Percentiles rank a stretch among this genome's conserved stretches.
phyloP scores from a whole-genome alignment of 2,797 vertebrate species.

The Ciconia nigra region DNA sequence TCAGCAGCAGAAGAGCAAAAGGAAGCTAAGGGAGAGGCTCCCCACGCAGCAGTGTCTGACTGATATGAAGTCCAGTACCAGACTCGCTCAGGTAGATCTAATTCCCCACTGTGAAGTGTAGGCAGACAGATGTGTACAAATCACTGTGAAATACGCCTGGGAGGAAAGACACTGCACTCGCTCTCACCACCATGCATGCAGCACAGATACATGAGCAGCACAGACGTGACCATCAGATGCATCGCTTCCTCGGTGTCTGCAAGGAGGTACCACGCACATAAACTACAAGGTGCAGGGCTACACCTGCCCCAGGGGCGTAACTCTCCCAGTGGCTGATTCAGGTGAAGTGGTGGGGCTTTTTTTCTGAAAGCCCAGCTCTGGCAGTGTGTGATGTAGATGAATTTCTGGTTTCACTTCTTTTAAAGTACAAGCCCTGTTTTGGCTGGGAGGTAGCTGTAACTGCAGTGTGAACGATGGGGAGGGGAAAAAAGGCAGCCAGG shows the following conservation, averaged over 20 bases:
- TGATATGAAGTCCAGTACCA: not conserved
- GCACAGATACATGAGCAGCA: not conserved
- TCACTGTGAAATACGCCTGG: not conserved
- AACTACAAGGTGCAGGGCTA: not conserved
- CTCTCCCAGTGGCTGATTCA: fast-evolving
- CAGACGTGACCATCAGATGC: not conserved
- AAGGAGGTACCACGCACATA: not conserved
- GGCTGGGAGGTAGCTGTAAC: not conserved
- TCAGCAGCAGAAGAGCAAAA: not conserved
- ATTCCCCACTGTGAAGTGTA: not conserved
- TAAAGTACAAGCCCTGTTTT: not conserved
- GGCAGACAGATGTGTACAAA: not conserved
- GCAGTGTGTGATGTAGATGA: fast-evolving
- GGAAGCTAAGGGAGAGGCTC: not conserved
- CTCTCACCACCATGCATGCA: not conserved
- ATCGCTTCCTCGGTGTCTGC: fast-evolving
- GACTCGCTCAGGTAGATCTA: not conserved
- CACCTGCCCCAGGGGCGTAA: no score
- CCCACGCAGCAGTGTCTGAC: not conserved
- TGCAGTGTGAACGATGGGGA: fast-evolving
- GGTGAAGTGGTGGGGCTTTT: not conserved
- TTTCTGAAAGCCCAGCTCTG: not conserved
- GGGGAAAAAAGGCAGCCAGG: not conserved
- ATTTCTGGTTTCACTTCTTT: not conserved
- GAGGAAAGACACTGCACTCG: not conserved